These are phyloP conservation scores for Oppia nitens DNA, from an alignment of 1,140 invertebrate species.

Conservation along the genomic window DNA sequence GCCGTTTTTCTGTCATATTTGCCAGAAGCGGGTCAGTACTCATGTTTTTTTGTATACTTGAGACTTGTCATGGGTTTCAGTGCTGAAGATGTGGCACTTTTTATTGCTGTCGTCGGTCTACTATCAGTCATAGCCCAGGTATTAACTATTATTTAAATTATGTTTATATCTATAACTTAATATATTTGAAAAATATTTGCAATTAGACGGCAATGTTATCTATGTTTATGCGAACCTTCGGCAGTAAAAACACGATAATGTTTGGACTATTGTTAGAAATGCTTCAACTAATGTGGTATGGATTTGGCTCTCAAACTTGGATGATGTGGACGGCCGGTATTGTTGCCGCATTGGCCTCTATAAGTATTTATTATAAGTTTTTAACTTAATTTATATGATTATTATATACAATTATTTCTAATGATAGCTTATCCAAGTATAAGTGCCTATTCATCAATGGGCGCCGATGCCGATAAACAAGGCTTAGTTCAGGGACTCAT, in stretches of 20 bases:
- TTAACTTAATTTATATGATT: not conserved
- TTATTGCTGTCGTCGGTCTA: slow-evolving; percentile 91
- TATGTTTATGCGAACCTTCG: slow-evolving; percentile 72
- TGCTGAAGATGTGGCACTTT: slow-evolving; percentile 82
- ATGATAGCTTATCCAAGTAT: slow-evolving; percentile 94
- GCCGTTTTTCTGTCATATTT: slow-evolving; percentile 95
- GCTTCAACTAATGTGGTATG: slow-evolving; percentile 91
- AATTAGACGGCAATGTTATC: slow-evolving; percentile 49
- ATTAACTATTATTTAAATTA: slow-evolving; percentile 10
- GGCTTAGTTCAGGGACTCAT: slow-evolving; percentile 97
- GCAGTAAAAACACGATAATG: slow-evolving; percentile 93
- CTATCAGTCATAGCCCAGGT: slow-evolving; percentile 86
- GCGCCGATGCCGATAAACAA: slow-evolving; percentile 89
- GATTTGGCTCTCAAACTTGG: slow-evolving; percentile 70
- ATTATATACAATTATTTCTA: not conserved
- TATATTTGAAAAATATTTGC: slow-evolving; percentile 2
- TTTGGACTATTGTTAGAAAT: slow-evolving; percentile 89
- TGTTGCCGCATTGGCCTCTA: slow-evolving; percentile 69
- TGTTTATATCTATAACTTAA: not conserved
- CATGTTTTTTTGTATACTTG: slow-evolving; percentile 98
- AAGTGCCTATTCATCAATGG: slow-evolving; percentile 92
- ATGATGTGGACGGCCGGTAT: slow-evolving; percentile 99
- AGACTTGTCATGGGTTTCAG: slow-evolving; percentile 94
- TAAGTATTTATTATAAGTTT: slow-evolving; percentile 9
- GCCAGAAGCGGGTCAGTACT: slow-evolving; percentile 95